These are phyloP conservation scores for Lissonota sp. DNA, from an alignment of 2,888 invertebrate species.

Conservation along the genomic window DNA sequence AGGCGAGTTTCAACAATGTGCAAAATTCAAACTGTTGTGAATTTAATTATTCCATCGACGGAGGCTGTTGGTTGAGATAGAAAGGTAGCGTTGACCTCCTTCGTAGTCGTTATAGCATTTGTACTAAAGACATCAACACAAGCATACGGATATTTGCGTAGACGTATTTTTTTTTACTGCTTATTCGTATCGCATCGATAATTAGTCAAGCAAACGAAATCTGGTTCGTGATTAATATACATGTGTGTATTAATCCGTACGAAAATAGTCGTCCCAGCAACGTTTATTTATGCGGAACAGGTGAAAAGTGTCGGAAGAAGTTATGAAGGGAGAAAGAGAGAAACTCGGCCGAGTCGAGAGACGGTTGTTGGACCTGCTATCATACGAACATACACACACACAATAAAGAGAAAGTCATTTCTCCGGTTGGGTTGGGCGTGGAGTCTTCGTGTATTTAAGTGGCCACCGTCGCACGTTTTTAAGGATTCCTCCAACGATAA, in stretches of 20 bases:
- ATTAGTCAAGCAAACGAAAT: conserved; percentile 45
- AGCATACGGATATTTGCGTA: background rate
- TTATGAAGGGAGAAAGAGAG: conserved; percentile 43
- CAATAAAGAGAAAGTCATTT: conserved; percentile 63
- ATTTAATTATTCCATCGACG: conserved; percentile 41
- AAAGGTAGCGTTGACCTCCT: conserved; percentile 57
- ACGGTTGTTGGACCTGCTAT: conserved; percentile 41
- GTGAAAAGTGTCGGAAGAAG: background rate
- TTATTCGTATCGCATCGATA: conserved; percentile 35
- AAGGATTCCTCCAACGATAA: conserved; percentile 42
- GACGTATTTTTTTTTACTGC: background rate
- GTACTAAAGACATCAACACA: background rate
- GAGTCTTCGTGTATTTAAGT: conserved; percentile 56
- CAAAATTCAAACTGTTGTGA: background rate
- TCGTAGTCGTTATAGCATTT: conserved; percentile 16
- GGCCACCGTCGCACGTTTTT: conserved; percentile 37
- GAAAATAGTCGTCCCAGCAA: too few species aligned
- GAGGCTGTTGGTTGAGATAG: conserved; percentile 26
- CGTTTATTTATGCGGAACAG: too few species aligned
- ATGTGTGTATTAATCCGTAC: too few species aligned
- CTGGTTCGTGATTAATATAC: conserved; percentile 12
- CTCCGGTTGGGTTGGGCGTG: conserved; percentile 52
- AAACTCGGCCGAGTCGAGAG: conserved; percentile 53
- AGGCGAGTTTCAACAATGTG: too few species aligned
- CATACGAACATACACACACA: conserved; percentile 28